Evolutionary conservation across 2,888 invertebrate species (phyloP).

Genomic region (Cephus sareptanus): DNA sequence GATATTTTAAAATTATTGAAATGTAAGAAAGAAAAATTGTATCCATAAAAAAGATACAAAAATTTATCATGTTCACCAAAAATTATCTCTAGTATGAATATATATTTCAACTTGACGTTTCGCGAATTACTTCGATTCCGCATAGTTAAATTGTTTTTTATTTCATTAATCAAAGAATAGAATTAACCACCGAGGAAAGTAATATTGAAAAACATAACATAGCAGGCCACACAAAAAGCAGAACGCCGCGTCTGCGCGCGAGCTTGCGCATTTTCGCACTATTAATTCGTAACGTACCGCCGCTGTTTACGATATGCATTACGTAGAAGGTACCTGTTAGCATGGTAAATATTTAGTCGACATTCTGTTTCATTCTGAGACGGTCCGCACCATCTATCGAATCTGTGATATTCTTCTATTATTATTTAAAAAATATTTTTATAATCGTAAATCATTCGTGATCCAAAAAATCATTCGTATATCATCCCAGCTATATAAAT

Average conservation of each 20-base stretch:
- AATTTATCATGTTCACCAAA: neutral
- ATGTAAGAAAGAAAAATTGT: neutral
- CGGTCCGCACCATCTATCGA: neutral
- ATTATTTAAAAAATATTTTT: neutral
- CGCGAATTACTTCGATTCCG: neutral
- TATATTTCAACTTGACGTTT: neutral
- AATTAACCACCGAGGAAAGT: neutral
- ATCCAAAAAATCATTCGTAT: too few species aligned
- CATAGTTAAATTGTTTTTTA: neutral
- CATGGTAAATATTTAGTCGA: constrained; percentile 1
- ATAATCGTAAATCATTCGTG: neutral
- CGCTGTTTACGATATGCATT: neutral
- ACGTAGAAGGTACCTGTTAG: neutral
- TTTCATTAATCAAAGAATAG: neutral
- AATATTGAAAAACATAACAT: neutral
- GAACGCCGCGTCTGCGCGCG: neutral
- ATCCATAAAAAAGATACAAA: neutral
- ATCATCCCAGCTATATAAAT: neutral
- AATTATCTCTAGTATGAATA: neutral
- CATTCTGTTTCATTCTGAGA: neutral
- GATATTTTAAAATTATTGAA: neutral
- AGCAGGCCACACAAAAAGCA: neutral
- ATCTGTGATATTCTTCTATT: neutral
- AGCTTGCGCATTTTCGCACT: neutral
- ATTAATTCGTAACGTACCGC: neutral